These are phyloP conservation scores for Caenorhabditis wallacei DNA, from an alignment of 2,888 invertebrate genomes.

Conservation along the genomic window DNA sequence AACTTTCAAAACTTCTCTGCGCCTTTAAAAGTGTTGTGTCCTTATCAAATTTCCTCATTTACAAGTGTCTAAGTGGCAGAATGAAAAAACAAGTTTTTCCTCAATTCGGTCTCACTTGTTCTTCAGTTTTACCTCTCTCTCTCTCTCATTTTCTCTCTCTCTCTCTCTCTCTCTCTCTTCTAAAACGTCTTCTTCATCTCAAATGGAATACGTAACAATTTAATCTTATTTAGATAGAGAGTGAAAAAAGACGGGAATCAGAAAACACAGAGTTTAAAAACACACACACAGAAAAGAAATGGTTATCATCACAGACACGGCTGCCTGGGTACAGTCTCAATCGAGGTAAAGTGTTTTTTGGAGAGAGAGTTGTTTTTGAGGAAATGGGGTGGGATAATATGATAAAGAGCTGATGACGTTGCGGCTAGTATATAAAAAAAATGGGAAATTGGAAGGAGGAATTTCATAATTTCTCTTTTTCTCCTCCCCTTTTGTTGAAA, in stretches of 20 bases:
- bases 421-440: not conserved
- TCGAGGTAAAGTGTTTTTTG: constrained; percentile 58
- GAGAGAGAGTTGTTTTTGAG: not conserved
- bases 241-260: constrained; percentile 12
- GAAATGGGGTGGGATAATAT: not conserved
- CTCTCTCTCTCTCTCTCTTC: constrained; percentile 22
- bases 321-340: constrained; percentile 68
- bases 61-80: not conserved
- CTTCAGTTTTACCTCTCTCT: not conserved
- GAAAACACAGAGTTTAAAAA: constrained; percentile 43
- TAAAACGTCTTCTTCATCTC: constrained; percentile 4
- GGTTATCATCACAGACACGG: constrained; percentile 72
- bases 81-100: constrained; percentile 26
- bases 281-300: constrained; percentile 39
- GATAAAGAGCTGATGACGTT: constrained; percentile 29
- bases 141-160: constrained; percentile 10
- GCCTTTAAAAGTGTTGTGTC: constrained; percentile 20
- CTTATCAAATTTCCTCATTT: constrained; percentile 28
- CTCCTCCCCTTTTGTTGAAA: not conserved
- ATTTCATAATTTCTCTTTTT: constrained; percentile 41
- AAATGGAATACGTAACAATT: constrained; percentile 50
- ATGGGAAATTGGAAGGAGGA: not conserved
- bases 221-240: constrained; percentile 55
- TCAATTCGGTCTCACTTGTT: constrained; percentile 34
- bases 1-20: not conserved